Evolutionary conservation across 2,888 invertebrate species (phyloP).

Genomic region (Allophyes oxyacanthae): DNA sequence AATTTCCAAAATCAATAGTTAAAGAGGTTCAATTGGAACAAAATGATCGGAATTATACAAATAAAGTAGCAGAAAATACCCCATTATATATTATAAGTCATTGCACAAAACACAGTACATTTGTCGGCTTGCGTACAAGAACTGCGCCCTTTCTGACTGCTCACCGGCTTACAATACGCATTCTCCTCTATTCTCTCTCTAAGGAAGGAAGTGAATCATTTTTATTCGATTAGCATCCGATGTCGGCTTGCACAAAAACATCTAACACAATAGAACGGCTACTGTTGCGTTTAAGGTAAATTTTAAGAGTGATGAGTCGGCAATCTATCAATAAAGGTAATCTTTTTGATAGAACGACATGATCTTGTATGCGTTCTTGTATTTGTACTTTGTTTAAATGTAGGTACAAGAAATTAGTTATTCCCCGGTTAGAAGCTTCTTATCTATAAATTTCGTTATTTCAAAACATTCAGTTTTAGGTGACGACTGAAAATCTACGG

Average conservation of each 20-base stretch:
- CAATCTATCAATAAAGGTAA: constrained; percentile 47
- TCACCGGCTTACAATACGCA: constrained; percentile 60
- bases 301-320: constrained; percentile 54
- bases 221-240: constrained; percentile 76
- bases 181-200: constrained; percentile 56
- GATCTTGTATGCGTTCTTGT: constrained; percentile 2
- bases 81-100: constrained; percentile 42
- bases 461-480: no score
- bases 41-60: constrained; percentile 6
- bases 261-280: constrained; percentile 58
- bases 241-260: constrained; percentile 64
- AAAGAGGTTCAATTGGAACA: constrained; percentile 1
- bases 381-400: no score
- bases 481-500: no score
- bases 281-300: constrained; percentile 62
- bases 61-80: constrained; percentile 17
- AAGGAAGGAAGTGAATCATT: constrained; percentile 82
- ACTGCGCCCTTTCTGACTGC: constrained; percentile 63
- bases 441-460: no score
- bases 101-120: constrained; percentile 55
- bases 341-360: constrained; percentile 7
- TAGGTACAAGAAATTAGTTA: no score
- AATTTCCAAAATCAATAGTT: no score
- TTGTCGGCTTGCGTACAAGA: constrained; percentile 63
- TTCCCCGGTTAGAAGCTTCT: no score